phyloP scores from a whole-genome alignment of 1,140 invertebrate genomes.

The Campoletis sonorensis region DNA sequence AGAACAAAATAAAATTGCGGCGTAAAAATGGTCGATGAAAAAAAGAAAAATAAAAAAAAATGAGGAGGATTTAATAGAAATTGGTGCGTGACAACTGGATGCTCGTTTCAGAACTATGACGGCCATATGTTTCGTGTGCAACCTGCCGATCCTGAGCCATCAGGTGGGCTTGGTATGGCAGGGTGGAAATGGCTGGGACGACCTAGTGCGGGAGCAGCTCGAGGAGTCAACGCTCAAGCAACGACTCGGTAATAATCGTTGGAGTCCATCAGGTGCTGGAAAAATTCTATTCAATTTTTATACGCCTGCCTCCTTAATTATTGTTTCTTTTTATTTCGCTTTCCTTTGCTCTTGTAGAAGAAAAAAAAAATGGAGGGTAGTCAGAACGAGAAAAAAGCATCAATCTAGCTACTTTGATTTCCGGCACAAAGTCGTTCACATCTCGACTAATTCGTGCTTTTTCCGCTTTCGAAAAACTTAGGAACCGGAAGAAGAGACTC shows the following conservation, averaged over 20 bases:
- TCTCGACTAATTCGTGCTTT: background rate
- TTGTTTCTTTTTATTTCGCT: slow-evolving; percentile 12
- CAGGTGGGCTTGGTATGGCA: slow-evolving; percentile 95
- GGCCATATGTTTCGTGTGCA: slow-evolving; percentile 96
- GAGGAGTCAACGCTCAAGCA: slow-evolving; percentile 90
- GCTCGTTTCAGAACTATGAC: slow-evolving; percentile 88
- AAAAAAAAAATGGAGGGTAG: background rate
- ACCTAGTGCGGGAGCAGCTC: slow-evolving; percentile 89
- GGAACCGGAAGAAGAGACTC: slow-evolving; percentile 87
- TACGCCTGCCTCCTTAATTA: slow-evolving; percentile 3
- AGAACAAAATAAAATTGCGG: background rate
- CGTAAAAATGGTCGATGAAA: background rate
- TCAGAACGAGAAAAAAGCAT: slow-evolving; percentile 8
- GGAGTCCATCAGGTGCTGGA: slow-evolving; percentile 40
- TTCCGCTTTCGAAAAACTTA: slow-evolving; percentile 46
- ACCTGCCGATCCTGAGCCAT: slow-evolving; percentile 94
- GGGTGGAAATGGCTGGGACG: slow-evolving; percentile 95
- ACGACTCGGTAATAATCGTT: slow-evolving; percentile 78
- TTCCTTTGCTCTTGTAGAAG: slow-evolving; percentile 1
- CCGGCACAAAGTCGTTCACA: background rate
- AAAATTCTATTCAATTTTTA: slow-evolving; percentile 23
- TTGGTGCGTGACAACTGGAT: background rate
- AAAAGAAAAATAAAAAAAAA: background rate
- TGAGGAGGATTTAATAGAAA: background rate
- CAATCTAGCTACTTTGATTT: slow-evolving; percentile 45